Evolutionary conservation across 2,888 invertebrate genomes (phyloP).

Genomic region (Lepidonotus clava): DNA sequence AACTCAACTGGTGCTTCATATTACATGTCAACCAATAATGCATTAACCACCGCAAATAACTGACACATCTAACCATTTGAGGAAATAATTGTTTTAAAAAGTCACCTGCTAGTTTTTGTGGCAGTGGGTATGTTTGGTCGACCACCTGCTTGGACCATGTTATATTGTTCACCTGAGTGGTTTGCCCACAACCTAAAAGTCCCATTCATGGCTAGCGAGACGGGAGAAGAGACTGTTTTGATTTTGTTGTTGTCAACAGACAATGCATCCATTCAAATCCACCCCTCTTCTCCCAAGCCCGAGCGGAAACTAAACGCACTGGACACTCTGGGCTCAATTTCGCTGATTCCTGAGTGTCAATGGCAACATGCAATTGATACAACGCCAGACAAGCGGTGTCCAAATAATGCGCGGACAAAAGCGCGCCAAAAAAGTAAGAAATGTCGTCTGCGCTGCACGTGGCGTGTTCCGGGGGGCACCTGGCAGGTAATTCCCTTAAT

Average conservation of each 20-base stretch:
- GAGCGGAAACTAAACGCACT: not conserved
- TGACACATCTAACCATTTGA: not conserved
- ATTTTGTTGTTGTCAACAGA: not conserved
- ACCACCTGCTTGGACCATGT: not conserved
- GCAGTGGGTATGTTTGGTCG: too few species aligned
- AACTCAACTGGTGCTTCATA: too few species aligned
- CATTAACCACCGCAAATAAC: too few species aligned
- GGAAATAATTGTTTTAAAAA: not conserved
- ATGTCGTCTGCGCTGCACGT: constrained; percentile 44
- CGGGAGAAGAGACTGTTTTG: not conserved
- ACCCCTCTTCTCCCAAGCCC: not conserved
- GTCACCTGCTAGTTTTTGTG: not conserved
- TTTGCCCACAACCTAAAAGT: too few species aligned
- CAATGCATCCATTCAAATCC: not conserved
- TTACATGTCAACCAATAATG: too few species aligned
- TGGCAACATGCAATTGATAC: constrained; percentile 36
- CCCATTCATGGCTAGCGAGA: too few species aligned
- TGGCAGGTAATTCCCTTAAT: constrained; percentile 49
- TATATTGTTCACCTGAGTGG: too few species aligned
- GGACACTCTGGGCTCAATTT: not conserved
- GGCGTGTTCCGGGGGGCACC: constrained; percentile 31
- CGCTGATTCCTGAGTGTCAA: not conserved
- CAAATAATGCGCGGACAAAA: constrained; percentile 11
- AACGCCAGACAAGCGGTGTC: not conserved
- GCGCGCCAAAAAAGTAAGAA: not conserved